Evolutionary conservation across 2,113 vertebrate species (phyloP).

Genomic region (Phalacrocorax pelagicus): DNA sequence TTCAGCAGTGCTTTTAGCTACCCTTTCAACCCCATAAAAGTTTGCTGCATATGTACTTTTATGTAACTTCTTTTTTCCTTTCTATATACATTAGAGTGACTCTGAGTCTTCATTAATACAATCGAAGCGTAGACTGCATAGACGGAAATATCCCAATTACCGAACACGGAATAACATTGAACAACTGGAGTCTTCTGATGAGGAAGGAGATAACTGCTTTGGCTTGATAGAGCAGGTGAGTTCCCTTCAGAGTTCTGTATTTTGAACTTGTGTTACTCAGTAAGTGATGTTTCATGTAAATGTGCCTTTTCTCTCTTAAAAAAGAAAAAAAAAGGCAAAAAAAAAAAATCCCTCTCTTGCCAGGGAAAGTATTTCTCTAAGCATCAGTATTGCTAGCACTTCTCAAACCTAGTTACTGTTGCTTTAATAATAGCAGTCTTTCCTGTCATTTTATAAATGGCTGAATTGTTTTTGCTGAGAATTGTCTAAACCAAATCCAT

Average conservation of each 20-base stretch:
- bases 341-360: background rate
- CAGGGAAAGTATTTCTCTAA: background rate
- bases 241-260: background rate
- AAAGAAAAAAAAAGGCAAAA: background rate
- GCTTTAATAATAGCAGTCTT: background rate
- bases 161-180: constrained; percentile 64
- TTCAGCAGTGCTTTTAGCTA: background rate
- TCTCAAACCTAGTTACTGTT: background rate
- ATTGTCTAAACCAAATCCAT: background rate
- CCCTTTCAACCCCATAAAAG: background rate
- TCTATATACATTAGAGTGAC: constrained; percentile 75
- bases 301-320: background rate
- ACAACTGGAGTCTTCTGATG: constrained; percentile 84
- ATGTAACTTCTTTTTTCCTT: background rate
- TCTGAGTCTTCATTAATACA: constrained; percentile 78
- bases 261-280: background rate
- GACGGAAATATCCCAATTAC: constrained; percentile 67
- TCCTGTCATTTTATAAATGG: background rate
- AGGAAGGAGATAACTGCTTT: constrained; percentile 84
- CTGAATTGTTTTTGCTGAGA: background rate
- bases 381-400: background rate
- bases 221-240: constrained; percentile 75
- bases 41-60: background rate
- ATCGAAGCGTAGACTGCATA: constrained; percentile 67
- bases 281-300: background rate